Evolutionary conservation across 2,113 vertebrate genomes (phyloP), one percentile per base, ranked within the genome.

Genomic region (Podiceps cristatus): DNA sequence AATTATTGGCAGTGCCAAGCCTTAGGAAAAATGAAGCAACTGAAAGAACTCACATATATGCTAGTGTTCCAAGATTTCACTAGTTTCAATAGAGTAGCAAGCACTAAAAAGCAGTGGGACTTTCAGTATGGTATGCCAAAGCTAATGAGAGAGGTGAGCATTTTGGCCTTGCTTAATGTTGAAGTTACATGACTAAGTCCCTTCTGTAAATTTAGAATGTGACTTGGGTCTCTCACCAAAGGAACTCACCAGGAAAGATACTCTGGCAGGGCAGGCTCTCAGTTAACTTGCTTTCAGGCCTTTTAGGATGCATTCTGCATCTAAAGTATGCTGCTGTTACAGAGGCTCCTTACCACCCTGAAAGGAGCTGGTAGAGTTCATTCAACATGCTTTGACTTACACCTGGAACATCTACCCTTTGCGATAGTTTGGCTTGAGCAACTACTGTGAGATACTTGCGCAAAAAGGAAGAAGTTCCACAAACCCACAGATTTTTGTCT

Each of bases 91-190:
- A 55, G n/a, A 19, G 33, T 3, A n/a, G 18, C 14, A 23, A 4
- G 24, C 53, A 13, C 33, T 31, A 5, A 50, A 2, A 37, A 69
- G 44, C 56, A 45, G 7, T 2, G 8, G 31, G 63, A 44, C 42
- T 1, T 4, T 13, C 42, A 13, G 63, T 2, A 19, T 0, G 8
- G 35, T 3, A 17, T 7, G 58, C 50, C 3, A 0, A 11, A 35
- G 60, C 59, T 16, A 13, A 31, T 2, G 24, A 44, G 25, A 35
- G 18, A 42, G 25, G 53, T 2, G 9, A 56, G 50, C 6, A 1
- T 23, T 42, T 3, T 33, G 45, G 33, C 59, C 27, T 18, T 13
- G 22, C 25, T 55, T 44, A 14, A 9, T 7, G 6, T 16, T 35
- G 42, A 31, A 69, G 10, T 25, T 42, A 45, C 24, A 40, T 0